Percentiles rank a stretch among this genome's conserved stretches.
Conservation (phyloP, 2,113 vertebrate species). For the Prochilodus magdalenae region DNA sequence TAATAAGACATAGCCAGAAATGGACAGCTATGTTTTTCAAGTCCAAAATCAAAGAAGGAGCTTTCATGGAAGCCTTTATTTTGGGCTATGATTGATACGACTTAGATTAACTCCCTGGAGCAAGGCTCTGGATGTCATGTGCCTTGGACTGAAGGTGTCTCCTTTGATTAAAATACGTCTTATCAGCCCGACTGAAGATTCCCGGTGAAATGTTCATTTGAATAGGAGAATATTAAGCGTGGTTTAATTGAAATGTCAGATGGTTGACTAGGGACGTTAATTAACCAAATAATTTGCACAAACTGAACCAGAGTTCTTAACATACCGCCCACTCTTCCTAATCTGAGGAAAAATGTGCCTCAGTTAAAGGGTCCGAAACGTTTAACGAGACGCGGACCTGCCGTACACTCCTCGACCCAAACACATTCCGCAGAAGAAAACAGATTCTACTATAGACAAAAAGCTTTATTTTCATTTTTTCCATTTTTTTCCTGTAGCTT, state of each 20-base stretch:
- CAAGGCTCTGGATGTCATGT: conserved; percentile 26
- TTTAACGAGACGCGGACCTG: background rate
- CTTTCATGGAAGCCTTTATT: conserved; percentile 49
- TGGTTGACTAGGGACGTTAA: background rate
- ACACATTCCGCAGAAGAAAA: conserved; percentile 39
- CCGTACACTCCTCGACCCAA: background rate
- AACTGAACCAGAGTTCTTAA: background rate
- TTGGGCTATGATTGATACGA: conserved; percentile 42
- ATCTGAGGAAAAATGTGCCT: background rate
- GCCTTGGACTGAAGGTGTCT: conserved; percentile 9
- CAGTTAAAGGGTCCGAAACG: background rate
- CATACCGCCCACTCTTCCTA: background rate
- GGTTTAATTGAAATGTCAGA: conserved; percentile 1
- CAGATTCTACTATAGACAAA: conserved; percentile 59
- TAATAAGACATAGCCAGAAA: conserved; percentile 39
- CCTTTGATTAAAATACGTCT: conserved; percentile 43
- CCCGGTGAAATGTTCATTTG: background rate
- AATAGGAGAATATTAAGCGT: conserved; percentile 8
- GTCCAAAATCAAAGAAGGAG: conserved; percentile 47
- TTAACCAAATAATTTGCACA: background rate
- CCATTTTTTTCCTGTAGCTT: conserved; percentile 55
- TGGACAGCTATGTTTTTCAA: conserved; percentile 25
- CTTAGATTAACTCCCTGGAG: conserved; percentile 30
- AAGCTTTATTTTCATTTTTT: conserved; percentile 64
- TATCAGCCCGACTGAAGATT: background rate